Evolutionary conservation across 92 coral and sea anemone genomes (phyloP).

Genomic region (Parazoanthus swiftii): DNA sequence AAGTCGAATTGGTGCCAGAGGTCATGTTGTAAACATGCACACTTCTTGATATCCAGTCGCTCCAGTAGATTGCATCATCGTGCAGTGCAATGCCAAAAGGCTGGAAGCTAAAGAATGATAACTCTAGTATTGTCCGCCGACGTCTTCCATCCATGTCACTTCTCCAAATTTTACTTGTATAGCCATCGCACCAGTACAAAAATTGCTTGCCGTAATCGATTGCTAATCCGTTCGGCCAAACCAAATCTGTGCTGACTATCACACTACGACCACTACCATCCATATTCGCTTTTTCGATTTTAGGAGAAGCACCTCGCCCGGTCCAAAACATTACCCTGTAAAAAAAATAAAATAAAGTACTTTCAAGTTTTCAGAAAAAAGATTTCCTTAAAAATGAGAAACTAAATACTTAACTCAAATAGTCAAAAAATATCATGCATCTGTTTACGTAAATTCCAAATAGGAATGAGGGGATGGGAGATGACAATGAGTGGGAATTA

Average conservation of each 20-base stretch:
- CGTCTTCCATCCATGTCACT: background rate
- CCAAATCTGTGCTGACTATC: background rate
- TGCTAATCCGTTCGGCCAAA: background rate
- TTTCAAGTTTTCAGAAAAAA: too few species aligned
- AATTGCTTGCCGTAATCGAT: background rate
- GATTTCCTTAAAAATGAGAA: too few species aligned
- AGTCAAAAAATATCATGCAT: too few species aligned
- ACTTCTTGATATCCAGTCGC: slow-evolving; percentile 4
- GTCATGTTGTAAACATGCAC: background rate
- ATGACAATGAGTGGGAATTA: too few species aligned
- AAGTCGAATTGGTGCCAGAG: background rate
- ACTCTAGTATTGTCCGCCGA: slow-evolving; percentile 1
- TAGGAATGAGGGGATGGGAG: too few species aligned
- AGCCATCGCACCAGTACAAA: slow-evolving; percentile 2
- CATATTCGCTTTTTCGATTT: slow-evolving; percentile 46
- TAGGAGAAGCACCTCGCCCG: slow-evolving; percentile 49
- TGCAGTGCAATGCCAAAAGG: slow-evolving; percentile 7
- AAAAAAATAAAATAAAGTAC: background rate
- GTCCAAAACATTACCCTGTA: slow-evolving; percentile 56
- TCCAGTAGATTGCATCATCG: slow-evolving; percentile 1
- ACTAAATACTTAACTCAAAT: too few species aligned
- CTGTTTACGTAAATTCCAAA: too few species aligned
- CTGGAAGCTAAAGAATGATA: background rate
- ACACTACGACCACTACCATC: slow-evolving; percentile 15
- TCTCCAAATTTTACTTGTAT: slow-evolving; percentile 4